Evolutionary conservation across 2,797 vertebrate species (phyloP), one percentile per base, ranked within the genome.

Genomic region (Merluccius polli): DNA sequence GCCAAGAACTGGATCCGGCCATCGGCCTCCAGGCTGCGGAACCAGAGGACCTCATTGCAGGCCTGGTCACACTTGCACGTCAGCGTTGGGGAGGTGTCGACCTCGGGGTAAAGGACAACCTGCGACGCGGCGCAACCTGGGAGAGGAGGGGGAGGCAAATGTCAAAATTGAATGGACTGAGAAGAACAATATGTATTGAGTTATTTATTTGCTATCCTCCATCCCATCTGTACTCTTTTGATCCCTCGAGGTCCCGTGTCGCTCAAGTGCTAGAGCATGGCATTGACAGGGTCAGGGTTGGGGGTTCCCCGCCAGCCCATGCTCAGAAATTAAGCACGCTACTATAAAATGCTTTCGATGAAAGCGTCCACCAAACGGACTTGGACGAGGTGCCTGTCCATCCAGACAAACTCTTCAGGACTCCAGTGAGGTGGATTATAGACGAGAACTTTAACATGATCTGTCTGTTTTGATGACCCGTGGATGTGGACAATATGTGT

Each of bases 31-130:
- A 69, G 5, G 32, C 29, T 85, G 73, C 77, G 85, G 78, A 89
- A 92, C 94, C 94, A 95, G 83, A 2, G 83, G 71, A 86, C 87
- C 0, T 0, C 2, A 6, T 84, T 70, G 63, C 90, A 93, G 30
- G 36, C 11, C n/a, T 72, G 6, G 0, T 0, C 0, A 21, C 90
- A 91, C 6, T 78, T 36, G 36, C 94, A 93, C 0, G 69, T 33
- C 1, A 94, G 75, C 1, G 0, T 31, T 71, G 69, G 83, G 0
- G 1, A 44, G 1, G 18, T 38, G 11, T 1, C 0, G 73, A 92
- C 52, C 4, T 38, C 3, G 0, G 90, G 75, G 71, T 90, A 92
- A 27, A 41, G 69, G 21, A 77, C 32, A n/a, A n/a, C 1, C 29
- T 78, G 75, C 32, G 71, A n/a, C n/a, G 68, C 15, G n/a, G 5